A percentile compares a stretch with the other conserved stretches of the same genome.
These are phyloP conservation scores for Astur gentilis DNA, from an alignment of 2,113 vertebrate species.

Conservation along the genomic window DNA sequence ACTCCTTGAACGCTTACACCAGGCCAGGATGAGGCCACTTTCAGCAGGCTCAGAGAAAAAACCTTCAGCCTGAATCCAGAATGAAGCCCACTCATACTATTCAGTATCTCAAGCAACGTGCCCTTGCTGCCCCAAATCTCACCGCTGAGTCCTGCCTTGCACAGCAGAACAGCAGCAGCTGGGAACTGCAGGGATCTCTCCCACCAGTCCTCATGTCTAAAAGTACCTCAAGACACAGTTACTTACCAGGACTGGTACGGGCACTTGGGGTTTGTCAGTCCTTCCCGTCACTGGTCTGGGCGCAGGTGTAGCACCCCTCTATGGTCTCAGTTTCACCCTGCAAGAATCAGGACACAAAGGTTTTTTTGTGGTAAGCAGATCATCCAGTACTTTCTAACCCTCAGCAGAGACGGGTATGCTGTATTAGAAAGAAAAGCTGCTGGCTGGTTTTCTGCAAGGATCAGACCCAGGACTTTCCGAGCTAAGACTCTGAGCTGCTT, in stretches of 20 bases:
- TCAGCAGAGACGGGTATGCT: neutral
- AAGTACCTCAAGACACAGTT: neutral
- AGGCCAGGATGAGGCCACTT: neutral
- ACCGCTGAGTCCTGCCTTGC: rapidly evolving
- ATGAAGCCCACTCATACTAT: rapidly evolving
- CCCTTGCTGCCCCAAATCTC: neutral
- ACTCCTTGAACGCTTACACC: rapidly evolving
- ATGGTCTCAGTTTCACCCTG: constrained; percentile 19
- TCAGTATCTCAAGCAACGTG: no score
- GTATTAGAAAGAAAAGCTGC: neutral
- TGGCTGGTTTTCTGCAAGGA: neutral
- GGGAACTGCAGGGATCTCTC: neutral
- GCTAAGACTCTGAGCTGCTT: constrained; percentile 36
- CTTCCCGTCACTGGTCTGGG: neutral
- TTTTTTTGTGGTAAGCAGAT: neutral
- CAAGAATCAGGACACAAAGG: constrained; percentile 19
- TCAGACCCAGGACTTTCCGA: neutral
- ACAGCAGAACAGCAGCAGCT: neutral
- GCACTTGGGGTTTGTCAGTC: neutral
- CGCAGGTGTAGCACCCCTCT: neutral
- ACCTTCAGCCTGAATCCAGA: neutral
- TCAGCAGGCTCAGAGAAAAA: neutral
- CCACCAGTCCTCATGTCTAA: rapidly evolving
- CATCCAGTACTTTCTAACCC: constrained; percentile 3
- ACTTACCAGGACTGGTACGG: constrained; percentile 27